Conservation (phyloP, 2,888 invertebrate species). For the Theodoxus fluviatilis region DNA sequence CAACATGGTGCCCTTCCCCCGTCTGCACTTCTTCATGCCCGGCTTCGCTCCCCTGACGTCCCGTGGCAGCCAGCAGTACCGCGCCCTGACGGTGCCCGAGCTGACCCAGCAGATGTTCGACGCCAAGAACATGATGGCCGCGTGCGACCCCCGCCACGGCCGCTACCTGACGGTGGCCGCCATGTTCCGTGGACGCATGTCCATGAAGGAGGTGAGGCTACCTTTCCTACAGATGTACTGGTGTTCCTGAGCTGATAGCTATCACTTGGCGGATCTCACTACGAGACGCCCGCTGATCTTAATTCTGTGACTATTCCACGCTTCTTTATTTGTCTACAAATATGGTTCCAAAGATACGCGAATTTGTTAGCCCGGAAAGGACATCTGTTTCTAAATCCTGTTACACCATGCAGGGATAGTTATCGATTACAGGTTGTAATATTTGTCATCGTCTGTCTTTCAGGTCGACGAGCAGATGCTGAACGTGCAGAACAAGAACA, state of each 20-base stretch:
- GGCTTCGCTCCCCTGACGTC: constrained; percentile 69
- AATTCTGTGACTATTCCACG: too few species aligned
- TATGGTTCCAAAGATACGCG: too few species aligned
- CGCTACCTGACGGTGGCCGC: constrained; percentile 78
- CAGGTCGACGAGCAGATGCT: constrained; percentile 79
- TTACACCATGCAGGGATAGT: too few species aligned
- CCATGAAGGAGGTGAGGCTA: constrained; percentile 30
- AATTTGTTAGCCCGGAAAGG: too few species aligned
- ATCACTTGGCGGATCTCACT: too few species aligned
- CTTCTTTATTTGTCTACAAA: too few species aligned
- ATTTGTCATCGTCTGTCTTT: too few species aligned
- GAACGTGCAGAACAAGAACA: constrained; percentile 73
- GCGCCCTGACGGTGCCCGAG: constrained; percentile 62
- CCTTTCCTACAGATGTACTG: too few species aligned
- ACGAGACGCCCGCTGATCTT: too few species aligned
- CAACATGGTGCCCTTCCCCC: constrained; percentile 60
- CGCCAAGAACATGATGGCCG: constrained; percentile 97
- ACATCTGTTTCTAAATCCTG: too few species aligned
- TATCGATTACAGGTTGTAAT: too few species aligned
- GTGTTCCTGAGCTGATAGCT: too few species aligned
- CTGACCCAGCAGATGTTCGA: constrained; percentile 78
- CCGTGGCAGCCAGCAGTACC: constrained; percentile 62
- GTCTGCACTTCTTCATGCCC: constrained; percentile 75
- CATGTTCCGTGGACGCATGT: constrained; percentile 32
- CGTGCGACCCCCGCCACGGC: constrained; percentile 91